Conservation (phyloP, 2,113 vertebrate species). For the Camelus dromedarius region DNA sequence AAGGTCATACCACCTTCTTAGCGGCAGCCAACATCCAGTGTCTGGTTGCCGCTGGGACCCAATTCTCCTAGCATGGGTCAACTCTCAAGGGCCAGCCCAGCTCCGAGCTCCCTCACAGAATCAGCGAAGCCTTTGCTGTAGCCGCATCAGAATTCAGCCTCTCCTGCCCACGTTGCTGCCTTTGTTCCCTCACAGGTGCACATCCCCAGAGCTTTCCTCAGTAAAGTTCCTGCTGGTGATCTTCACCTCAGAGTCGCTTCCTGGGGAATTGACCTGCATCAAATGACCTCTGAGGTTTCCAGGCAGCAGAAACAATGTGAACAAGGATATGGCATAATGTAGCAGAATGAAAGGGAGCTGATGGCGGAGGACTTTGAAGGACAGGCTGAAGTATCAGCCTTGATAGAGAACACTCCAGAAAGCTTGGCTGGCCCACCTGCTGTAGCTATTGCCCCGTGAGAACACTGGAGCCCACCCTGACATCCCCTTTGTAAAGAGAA, state of each 20-base stretch:
- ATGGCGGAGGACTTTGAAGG: background rate
- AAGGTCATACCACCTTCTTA: background rate
- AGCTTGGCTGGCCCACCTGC: background rate
- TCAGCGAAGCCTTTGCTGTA: background rate
- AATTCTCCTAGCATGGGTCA: background rate
- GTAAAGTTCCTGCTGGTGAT: background rate
- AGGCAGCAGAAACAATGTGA: background rate
- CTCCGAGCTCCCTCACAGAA: background rate
- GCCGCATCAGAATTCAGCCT: background rate
- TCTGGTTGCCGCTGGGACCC: background rate
- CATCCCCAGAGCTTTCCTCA: background rate
- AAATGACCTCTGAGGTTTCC: background rate
- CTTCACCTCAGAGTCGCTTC: background rate
- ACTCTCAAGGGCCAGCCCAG: background rate
- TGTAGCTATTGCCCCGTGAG: background rate
- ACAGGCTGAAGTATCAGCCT: background rate
- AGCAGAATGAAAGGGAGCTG: background rate
- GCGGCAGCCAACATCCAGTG: background rate
- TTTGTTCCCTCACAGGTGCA: background rate
- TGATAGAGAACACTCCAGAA: background rate
- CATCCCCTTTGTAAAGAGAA: background rate
- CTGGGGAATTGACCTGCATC: background rate
- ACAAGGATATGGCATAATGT: background rate
- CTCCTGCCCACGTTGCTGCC: background rate
- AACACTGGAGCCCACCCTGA: background rate